Evolutionary conservation across 2,797 vertebrate genomes (phyloP), one percentile per base, ranked within the genome.

Genomic region (Holocentrus rufus): DNA sequence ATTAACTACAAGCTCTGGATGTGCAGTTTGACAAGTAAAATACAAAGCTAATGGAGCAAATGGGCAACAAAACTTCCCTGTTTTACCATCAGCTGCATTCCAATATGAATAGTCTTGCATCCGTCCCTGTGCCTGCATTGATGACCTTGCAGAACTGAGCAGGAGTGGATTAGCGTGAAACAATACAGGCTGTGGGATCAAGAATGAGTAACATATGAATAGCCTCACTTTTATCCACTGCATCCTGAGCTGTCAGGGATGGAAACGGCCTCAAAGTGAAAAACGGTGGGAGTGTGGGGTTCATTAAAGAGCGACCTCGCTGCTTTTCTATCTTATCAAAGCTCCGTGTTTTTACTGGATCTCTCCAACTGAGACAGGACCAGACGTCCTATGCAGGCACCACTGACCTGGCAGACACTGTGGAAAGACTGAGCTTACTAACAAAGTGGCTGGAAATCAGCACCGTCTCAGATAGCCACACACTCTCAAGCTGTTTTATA

Each of bases 391-490:
- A 74, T 52, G 53, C 72, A 82, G 79, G 46, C 77, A 69, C 70
- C 23, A 10, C 63, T 80, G 77, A 78, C 60, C 86, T 93, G 92
- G 90, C 85, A 91, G 63, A 74, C 71, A 22, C 18, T 55, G 55
- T 76, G 89, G 90, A 93, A 93, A 93, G 79, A 81, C 69, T 89
- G 84, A 90, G 80, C 74, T 77, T 78, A 65, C 64, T 52, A 68
- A 81, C 60, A 82, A 75, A 81, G 65, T 81, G 9, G 47, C 76
- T 72, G 61, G 57, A 84, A 80, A 76, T 77, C 62, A 76, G 64
- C 77, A 59, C 47, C 49, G 56, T 55, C 75, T 52, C 65, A 80
- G 44, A 74, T 76, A 72, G 69, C 57, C 66, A 77, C 69, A 74
- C 17, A 61, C 20, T 72, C 53, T 59, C 42, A 58, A n/a, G 11